Conservation (phyloP, 2,797 vertebrate species). For the Orientallactaga sibirica region DNA sequence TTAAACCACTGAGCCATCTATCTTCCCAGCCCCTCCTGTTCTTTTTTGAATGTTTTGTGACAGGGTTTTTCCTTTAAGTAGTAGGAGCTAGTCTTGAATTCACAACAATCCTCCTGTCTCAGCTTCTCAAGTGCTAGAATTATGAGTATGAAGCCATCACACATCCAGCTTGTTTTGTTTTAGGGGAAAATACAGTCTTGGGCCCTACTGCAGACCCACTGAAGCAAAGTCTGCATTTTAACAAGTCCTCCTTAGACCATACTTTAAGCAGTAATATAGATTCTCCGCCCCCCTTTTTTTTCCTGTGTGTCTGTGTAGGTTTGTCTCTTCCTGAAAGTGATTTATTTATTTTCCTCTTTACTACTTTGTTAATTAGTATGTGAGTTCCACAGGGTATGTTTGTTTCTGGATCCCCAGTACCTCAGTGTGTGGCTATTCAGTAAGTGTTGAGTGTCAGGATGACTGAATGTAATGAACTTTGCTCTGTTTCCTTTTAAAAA, state of each 20-base stretch:
- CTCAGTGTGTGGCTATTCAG: background rate
- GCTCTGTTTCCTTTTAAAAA: background rate
- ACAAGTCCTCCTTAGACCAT: background rate
- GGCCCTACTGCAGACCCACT: background rate
- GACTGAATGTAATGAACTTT: background rate
- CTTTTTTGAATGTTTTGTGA: too few relatives aligned
- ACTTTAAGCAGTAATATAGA: background rate
- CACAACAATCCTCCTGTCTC: background rate
- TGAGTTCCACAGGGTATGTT: background rate
- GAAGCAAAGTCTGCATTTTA: constrained; percentile 38
- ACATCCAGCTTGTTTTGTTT: background rate
- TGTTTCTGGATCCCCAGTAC: background rate
- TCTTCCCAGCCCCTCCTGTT: too few relatives aligned
- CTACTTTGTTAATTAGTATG: background rate
- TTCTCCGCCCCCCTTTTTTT: background rate
- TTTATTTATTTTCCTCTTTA: background rate
- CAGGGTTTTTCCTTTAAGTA: background rate
- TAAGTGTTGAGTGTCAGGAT: background rate
- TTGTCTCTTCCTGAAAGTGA: background rate
- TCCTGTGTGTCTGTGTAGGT: background rate
- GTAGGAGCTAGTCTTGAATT: background rate
- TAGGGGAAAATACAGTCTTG: background rate
- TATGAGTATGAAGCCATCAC: background rate
- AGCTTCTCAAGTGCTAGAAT: background rate
- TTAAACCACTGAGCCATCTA: too few relatives aligned